phyloP scores from a whole-genome alignment of 1,140 invertebrate species.

The Diorhabda sublineata region DNA sequence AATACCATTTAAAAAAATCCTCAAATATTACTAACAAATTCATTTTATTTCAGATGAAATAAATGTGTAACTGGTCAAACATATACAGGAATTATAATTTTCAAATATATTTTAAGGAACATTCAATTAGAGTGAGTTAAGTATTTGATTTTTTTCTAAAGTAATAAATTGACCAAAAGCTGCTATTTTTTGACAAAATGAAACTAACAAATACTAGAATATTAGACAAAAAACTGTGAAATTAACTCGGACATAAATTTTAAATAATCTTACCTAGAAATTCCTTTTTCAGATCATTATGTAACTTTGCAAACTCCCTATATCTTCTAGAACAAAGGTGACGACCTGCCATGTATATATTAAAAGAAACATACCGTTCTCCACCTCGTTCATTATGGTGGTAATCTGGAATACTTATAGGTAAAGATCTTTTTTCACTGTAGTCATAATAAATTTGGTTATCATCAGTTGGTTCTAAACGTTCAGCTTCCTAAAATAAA shows the following conservation, averaged over 20 bases:
- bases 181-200: no score
- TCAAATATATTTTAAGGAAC: no score
- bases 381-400: slow-evolving; percentile 76
- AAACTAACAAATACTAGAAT: no score
- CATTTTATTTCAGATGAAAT: no score
- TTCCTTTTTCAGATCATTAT: slow-evolving; percentile 89
- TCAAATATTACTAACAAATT: no score
- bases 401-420: slow-evolving; percentile 97
- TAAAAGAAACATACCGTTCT: slow-evolving; percentile 93
- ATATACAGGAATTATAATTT: no score
- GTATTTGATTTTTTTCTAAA: no score
- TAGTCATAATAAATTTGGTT: slow-evolving; percentile 91
- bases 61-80: no score
- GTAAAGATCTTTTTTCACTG: slow-evolving; percentile 94
- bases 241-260: not conserved
- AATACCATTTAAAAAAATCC: no score
- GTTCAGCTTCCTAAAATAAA: slow-evolving; percentile 67
- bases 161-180: no score
- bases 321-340: slow-evolving; percentile 95
- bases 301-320: slow-evolving; percentile 89
- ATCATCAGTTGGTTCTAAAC: slow-evolving; percentile 84
- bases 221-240: no score
- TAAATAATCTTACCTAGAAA: slow-evolving; percentile 65
- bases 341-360: slow-evolving; percentile 98
- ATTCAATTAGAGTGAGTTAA: no score